Evolutionary conservation across 2,113 vertebrate genomes (phyloP), one percentile per base, ranked within the genome.

Genomic region (Plecturocebus donacophilus): DNA sequence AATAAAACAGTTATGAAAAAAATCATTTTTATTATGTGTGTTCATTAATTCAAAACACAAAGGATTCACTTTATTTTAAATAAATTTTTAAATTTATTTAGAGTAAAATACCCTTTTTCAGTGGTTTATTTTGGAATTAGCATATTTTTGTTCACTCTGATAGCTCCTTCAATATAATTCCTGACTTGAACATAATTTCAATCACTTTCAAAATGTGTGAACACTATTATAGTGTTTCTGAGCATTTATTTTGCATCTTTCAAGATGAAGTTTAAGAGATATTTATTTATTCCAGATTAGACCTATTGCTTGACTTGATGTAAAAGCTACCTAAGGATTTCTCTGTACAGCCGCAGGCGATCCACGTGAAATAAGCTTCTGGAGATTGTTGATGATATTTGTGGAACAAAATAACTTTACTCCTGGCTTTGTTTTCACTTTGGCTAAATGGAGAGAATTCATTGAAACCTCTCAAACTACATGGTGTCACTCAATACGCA

Each of bases 1-100:
- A 99, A 99, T 99, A 99, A 99, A 99, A 91, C 98, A 98, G 95
- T 98, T 94, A 96, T 98, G 98, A 98, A 6, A 98, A 98, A 98
- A 84, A 16, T 91, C 40, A 52, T n/a, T 91, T 86, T 70, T 98
- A 96, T 86, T 97, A 25, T 20, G 42, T 97, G 35, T 94, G 47
- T 89, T 94, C 76, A 4, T 76, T 83, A 61, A 87, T 85, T 82
- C 13, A 90, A 96, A 82, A 89, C 2, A n/a, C 87, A 84, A 45
- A 45, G 1, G 25, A 54, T 91, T 91, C 52, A 45, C 49, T 87
- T 90, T 32, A 52, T 45, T 86, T 90, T 91, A 83, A 75, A 58
- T 52, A 79, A 20, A 9, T 80, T 71, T 93, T 91, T 49, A 81
- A 73, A 42, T 47, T 54, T 75, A 47, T 17, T 27, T 73, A 84